Percentiles rank a stretch among this genome's conserved stretches.
phyloP scores from a whole-genome alignment of 2,888 invertebrate genomes.

The Mechanitis messenoides region DNA sequence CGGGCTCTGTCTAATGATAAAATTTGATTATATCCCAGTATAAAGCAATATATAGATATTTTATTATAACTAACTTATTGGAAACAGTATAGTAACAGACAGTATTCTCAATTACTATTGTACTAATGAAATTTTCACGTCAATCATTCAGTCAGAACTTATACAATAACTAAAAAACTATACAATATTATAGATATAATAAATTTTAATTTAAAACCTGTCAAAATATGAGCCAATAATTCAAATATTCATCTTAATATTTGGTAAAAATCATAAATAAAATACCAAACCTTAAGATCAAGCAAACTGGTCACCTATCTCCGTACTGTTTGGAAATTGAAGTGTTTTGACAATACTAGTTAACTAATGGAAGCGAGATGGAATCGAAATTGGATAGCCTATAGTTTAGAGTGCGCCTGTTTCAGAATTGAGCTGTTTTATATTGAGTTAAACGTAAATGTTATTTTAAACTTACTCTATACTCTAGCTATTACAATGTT shows the following conservation, averaged over 20 bases:
- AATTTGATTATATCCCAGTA: too few relatives aligned
- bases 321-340: conserved; percentile 61
- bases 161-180: conserved; percentile 17
- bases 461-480: conserved; percentile 6
- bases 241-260: too few relatives aligned
- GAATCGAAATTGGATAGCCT: conserved; percentile 36
- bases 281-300: conserved; percentile 34
- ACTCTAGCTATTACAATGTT: too few relatives aligned
- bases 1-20: too few relatives aligned
- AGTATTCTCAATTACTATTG: too few relatives aligned
- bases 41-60: too few relatives aligned
- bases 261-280: too few relatives aligned
- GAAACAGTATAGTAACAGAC: too few relatives aligned
- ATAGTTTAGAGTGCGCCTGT: conserved; percentile 35
- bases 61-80: too few relatives aligned
- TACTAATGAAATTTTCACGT: too few relatives aligned
- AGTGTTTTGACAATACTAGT: conserved; percentile 72
- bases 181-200: conserved; percentile 27
- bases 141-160: too few relatives aligned
- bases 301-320: conserved; percentile 45
- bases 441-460: conserved; percentile 16
- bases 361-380: conserved; percentile 61
- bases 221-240: too few relatives aligned
- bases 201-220: conserved; percentile 26
- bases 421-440: conserved; percentile 38